Percentiles rank a stretch among this genome's conserved stretches.
phyloP scores from a whole-genome alignment of 1,140 invertebrate genomes.

The Phenacoccus solenopsis region DNA sequence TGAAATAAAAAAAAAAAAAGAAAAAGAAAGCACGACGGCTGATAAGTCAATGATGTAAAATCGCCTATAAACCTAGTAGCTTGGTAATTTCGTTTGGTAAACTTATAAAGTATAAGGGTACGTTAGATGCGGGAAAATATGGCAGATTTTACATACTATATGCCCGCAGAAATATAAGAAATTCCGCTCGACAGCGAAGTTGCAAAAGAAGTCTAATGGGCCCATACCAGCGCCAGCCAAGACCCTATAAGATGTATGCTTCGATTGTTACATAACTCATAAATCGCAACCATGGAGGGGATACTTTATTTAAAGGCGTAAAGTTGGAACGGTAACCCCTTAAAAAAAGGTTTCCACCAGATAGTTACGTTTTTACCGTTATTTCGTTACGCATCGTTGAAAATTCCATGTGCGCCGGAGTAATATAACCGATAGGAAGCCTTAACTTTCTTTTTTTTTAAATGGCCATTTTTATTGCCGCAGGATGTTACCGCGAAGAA shows the following conservation, averaged over 20 bases:
- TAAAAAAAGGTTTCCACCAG: constrained; percentile 12
- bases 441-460: constrained; percentile 11
- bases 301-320: constrained; percentile 13
- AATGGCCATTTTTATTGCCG: constrained; percentile 10
- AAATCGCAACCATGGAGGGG: background rate
- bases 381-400: constrained; percentile 16
- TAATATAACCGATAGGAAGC: constrained; percentile 12
- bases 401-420: constrained; percentile 6
- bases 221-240: background rate
- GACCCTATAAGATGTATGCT: constrained; percentile 4
- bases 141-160: background rate
- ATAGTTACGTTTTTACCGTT: constrained; percentile 15
- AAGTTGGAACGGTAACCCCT: constrained; percentile 7
- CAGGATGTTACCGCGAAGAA: constrained; percentile 9
- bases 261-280: constrained; percentile 9
- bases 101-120: too few species aligned
- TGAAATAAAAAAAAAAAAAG: background rate
- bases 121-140: background rate
- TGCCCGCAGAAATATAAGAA: background rate
- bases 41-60: constrained; percentile 3
- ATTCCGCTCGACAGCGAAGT: background rate
- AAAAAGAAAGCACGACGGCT: background rate
- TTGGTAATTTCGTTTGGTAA: background rate
- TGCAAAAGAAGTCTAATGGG: background rate
- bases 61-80: background rate